Conservation (phyloP, 2,888 invertebrate species). For the Cremastinae sp. region DNA sequence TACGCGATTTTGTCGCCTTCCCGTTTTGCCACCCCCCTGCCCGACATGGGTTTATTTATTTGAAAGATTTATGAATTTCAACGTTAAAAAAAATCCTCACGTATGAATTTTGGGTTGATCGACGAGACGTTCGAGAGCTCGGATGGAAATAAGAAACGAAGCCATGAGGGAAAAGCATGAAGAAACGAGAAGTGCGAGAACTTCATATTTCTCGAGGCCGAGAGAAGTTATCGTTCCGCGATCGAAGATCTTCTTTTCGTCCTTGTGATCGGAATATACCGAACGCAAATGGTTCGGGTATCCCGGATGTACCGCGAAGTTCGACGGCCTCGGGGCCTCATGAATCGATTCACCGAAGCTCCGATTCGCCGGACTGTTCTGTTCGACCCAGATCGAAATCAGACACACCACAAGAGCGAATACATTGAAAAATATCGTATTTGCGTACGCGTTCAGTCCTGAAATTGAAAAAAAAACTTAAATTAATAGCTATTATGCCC, state of each 20-base stretch:
- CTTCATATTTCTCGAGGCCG: conserved; percentile 69
- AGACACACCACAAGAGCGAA: conserved; percentile 68
- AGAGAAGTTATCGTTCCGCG: conserved; percentile 48
- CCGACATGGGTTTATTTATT: too few relatives aligned
- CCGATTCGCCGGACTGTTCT: conserved; percentile 55
- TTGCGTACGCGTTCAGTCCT: conserved; percentile 68
- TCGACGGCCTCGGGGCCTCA: conserved; percentile 36
- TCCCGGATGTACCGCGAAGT: conserved; percentile 46
- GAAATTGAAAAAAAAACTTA: conserved; percentile 47
- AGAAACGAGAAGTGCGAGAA: conserved; percentile 66
- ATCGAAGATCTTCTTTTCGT: conserved; percentile 33
- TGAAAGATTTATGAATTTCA: too few relatives aligned
- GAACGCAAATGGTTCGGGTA: conserved; percentile 51
- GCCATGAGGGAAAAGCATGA: conserved; percentile 64
- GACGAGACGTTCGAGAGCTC: conserved; percentile 60
- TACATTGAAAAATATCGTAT: conserved; percentile 68
- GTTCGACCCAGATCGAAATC: conserved; percentile 70
- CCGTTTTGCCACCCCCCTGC: too few relatives aligned
- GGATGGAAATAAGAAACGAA: conserved; percentile 59
- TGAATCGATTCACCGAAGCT: conserved; percentile 32
- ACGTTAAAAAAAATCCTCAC: conserved; percentile 61
- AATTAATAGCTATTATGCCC: too few relatives aligned
- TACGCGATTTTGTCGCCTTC: not conserved
- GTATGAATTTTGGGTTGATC: conserved; percentile 66
- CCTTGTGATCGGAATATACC: too few relatives aligned